These are phyloP conservation scores for mouse (Mus musculus) DNA, from an alignment of 2,113 vertebrate species.

Conservation along the genomic window GRCm39 chr4:91432501-91433000, in stretches of 20 bases:
- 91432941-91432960: neutral
- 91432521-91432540: slow-evolving; percentile 12
- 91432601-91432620: neutral
- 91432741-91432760: slow-evolving; percentile 5
- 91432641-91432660: neutral
- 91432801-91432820: slow-evolving; percentile 20
- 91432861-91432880: neutral
- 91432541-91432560: slow-evolving; percentile 31
- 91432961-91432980: neutral
- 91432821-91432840: neutral
- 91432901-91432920: neutral
- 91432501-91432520: neutral
- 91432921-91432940: neutral
- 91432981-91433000: neutral
- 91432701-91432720: slow-evolving; percentile 25
- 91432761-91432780: slow-evolving; percentile 29
- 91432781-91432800: neutral
- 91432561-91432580: slow-evolving; percentile 12
- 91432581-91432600: neutral
- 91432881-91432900: neutral
- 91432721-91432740: neutral
- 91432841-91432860: neutral
- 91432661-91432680: neutral
- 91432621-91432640: neutral
- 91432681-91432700: neutral